phyloP scores from a whole-genome alignment of 2,888 invertebrate genomes.

The Pardosa pseudoannulata region DNA sequence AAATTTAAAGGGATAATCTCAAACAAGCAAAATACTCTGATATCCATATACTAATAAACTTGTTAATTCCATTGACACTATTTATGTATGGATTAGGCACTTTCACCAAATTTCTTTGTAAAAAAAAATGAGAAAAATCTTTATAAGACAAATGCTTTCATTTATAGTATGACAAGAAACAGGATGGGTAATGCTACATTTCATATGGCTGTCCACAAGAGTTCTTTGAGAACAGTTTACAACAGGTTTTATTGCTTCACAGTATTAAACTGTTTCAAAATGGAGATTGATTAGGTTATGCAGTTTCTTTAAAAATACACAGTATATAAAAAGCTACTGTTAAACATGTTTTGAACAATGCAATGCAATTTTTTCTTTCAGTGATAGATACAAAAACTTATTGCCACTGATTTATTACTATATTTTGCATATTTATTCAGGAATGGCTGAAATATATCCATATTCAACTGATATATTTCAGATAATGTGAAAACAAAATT shows the following conservation, averaged over 20 bases:
- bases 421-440: conserved; percentile 9
- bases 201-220: background rate
- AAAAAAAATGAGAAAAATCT: background rate
- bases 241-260: conserved; percentile 12
- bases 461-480: conserved; percentile 4
- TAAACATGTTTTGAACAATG: conserved; percentile 27
- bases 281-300: background rate
- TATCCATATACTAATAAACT: too few relatives aligned
- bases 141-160: background rate
- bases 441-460: conserved; percentile 1
- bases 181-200: background rate
- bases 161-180: background rate
- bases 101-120: background rate
- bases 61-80: too few relatives aligned
- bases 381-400: conserved; percentile 52
- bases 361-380: background rate
- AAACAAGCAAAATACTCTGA: too few relatives aligned
- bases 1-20: too few relatives aligned
- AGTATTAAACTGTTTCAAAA: conserved; percentile 6
- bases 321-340: conserved; percentile 16
- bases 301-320: background rate
- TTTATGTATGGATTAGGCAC: background rate
- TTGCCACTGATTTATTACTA: conserved; percentile 12
- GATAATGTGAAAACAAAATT: conserved; percentile 45
- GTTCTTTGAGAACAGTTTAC: background rate